Conservation (phyloP, 1,140 invertebrate species). For the Calliphora vicina region DNA sequence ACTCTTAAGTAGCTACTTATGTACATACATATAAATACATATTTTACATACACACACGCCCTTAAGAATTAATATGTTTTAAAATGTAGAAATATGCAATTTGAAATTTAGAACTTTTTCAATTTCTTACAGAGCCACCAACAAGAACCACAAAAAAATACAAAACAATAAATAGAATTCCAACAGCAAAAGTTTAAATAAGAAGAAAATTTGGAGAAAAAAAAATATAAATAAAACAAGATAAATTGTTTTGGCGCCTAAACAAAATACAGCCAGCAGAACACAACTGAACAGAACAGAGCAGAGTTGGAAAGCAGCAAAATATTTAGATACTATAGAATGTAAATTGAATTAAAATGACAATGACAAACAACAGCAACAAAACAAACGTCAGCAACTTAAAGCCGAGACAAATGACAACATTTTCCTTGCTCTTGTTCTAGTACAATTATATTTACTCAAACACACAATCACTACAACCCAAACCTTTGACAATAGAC, state of each 20-base stretch:
- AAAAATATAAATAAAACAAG: neutral
- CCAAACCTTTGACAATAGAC: neutral
- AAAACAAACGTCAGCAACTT: constrained; percentile 1
- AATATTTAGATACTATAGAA: neutral
- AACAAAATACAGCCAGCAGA: neutral
- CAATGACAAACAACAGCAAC: constrained; percentile 24
- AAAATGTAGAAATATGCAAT: neutral
- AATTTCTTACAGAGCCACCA: neutral
- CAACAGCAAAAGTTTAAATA: neutral
- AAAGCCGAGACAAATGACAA: constrained; percentile 15
- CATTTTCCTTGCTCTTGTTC: neutral
- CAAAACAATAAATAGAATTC: neutral
- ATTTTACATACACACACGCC: neutral
- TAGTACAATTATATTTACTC: neutral
- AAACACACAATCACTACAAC: neutral
- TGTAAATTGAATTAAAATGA: constrained; percentile 11
- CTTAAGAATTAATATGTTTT: neutral
- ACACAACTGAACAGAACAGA: neutral
- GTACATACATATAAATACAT: too few relatives aligned
- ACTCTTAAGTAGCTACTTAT: too few relatives aligned
- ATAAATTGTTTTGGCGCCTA: neutral
- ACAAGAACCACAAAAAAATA: too few relatives aligned
- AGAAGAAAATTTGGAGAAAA: neutral
- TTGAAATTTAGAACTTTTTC: neutral
- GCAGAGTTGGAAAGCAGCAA: neutral